Base-by-base conservation (phyloP, 2,113 vertebrate genomes). In the Chlorodrepanis virens region DNA sequence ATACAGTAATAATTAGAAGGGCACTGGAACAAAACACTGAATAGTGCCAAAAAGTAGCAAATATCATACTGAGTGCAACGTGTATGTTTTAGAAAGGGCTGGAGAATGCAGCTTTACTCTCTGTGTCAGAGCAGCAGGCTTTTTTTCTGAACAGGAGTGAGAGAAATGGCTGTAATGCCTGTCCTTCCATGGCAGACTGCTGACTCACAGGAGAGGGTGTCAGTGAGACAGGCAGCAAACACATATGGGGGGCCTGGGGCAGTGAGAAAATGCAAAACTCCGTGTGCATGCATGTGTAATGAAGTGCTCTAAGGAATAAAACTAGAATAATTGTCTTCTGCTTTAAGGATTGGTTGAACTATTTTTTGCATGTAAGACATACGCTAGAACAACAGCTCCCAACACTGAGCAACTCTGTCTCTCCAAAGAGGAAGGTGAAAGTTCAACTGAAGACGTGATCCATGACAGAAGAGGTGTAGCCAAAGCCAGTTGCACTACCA, bases 1-100 rank as follows among this genome's bases (percentile, higher is more conserved):
- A 97, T 95, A 96, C 93, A 97, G 94, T 94, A 97, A 97, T 97
- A 97, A 98, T 95, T 97, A 95, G 94, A 98, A 90, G 94, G 95
- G 82, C 42, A 59, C 53, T 95, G 87, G 64, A 96, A 97, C 76
- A 95, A 94, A 95, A 94, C 87, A 94, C 72, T 89, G 83, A 95
- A 89, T 81, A 75, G 81, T 92, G 81, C 92, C 92, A 96, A 87
- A 94, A 86, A 96, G 92, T 94, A 96, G 77, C 67, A 96, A 95
- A 95, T 93, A 96, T 74, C 60, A 75, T 83, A 71, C 95, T 92
- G 83, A 95, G 82, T 12, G 31, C 65, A 89, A 93, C 1, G 22
- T 91, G 87, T 67, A 29, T 78, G 83, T 63, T 93, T 92, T 25
- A 84, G 67, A 83, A 87, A 83, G 72, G 57, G 18, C 33, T 84